phyloP scores from a whole-genome alignment of 2,113 vertebrate genomes.

The Callospermophilus lateralis region DNA sequence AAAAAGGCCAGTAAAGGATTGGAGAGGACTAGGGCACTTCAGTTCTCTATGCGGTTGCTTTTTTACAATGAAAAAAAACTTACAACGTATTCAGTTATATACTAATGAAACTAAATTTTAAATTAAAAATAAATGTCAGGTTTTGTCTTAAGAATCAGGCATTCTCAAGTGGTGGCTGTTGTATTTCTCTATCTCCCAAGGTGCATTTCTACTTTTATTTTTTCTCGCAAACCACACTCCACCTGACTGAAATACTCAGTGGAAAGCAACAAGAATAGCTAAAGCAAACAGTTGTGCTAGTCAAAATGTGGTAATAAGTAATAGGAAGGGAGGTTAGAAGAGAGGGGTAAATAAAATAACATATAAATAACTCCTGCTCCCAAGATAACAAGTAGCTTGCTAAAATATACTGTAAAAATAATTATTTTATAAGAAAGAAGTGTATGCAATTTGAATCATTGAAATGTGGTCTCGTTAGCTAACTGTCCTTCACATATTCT shows the following conservation, averaged over 20 bases:
- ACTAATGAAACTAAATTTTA: not conserved
- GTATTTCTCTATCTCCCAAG: not conserved
- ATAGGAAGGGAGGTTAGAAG: not conserved
- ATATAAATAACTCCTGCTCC: not conserved
- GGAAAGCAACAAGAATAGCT: not conserved
- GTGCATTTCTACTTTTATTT: not conserved
- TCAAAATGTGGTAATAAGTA: not conserved
- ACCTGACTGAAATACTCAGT: not conserved
- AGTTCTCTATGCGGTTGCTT: not conserved
- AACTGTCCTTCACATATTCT: constrained; percentile 84
- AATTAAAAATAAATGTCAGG: not conserved
- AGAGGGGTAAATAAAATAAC: not conserved
- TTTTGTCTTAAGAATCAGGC: not conserved
- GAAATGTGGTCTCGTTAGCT: constrained; percentile 76
- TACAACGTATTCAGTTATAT: not conserved
- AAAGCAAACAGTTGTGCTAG: not conserved
- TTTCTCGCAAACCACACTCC: not conserved
- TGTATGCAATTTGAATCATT: not conserved
- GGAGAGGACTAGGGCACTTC: not conserved
- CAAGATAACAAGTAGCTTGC: not conserved
- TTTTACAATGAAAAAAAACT: not conserved
- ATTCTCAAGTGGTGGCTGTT: not conserved
- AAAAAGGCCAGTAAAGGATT: not conserved
- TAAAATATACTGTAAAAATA: not conserved
- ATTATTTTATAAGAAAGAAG: not conserved